phyloP scores from a whole-genome alignment of 2,888 invertebrate species.

The Nomada lathburiana region DNA sequence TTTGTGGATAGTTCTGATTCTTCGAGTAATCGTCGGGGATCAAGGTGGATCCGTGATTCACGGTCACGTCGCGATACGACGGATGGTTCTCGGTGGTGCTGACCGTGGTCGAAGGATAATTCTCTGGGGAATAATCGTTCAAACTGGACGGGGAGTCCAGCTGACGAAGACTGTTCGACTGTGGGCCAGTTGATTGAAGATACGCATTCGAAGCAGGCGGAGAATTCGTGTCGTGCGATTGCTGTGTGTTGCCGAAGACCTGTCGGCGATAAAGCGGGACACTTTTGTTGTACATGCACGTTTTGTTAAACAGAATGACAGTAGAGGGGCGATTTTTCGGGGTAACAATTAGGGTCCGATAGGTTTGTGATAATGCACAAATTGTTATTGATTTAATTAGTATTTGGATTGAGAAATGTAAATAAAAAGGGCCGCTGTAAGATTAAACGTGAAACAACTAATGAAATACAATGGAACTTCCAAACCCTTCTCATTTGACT shows the following conservation, averaged over 20 bases:
- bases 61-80: slow-evolving; percentile 28
- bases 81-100: slow-evolving; percentile 70
- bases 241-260: slow-evolving; percentile 55
- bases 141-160: slow-evolving; percentile 45
- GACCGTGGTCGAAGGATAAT: slow-evolving; percentile 60
- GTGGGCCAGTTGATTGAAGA: slow-evolving; percentile 28
- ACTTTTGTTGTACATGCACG: not conserved
- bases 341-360: too few species aligned
- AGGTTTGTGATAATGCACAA: too few species aligned
- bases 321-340: too few species aligned
- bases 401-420: too few species aligned
- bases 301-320: too few species aligned
- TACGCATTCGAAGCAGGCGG: slow-evolving; percentile 16
- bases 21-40: slow-evolving; percentile 67
- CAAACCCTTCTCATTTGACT: too few species aligned
- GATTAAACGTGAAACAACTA: too few species aligned
- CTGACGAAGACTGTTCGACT: slow-evolving; percentile 34
- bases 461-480: too few species aligned
- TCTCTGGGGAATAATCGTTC: slow-evolving; percentile 63
- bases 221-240: slow-evolving; percentile 59
- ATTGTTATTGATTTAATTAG: too few species aligned
- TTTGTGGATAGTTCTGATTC: slow-evolving; percentile 66
- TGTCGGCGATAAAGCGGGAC: not conserved
- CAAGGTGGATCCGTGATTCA: slow-evolving; percentile 29
- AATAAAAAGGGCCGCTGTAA: too few species aligned